These are phyloP conservation scores for Scolopax bukidnonensis DNA, from an alignment of 2,797 vertebrate species.

Conservation along the genomic window DNA sequence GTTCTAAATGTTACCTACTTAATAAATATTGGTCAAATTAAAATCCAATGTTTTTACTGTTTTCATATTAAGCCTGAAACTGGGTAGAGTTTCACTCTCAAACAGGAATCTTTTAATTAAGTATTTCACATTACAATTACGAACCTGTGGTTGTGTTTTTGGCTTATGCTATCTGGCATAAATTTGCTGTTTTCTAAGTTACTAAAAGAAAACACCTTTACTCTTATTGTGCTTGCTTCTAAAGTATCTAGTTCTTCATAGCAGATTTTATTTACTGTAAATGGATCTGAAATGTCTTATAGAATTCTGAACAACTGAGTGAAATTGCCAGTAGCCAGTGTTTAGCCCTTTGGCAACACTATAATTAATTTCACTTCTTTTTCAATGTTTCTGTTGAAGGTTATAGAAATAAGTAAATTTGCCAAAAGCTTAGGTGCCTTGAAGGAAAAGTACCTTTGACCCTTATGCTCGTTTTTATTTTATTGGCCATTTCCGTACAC, in stretches of 20 bases:
- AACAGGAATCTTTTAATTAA: not conserved
- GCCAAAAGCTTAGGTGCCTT: not conserved
- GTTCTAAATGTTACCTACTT: not conserved
- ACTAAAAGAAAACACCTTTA: not conserved
- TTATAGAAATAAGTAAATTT: not conserved
- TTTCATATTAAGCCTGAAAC: not conserved
- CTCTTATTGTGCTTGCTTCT: not conserved
- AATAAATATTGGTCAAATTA: not conserved
- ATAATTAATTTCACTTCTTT: not conserved
- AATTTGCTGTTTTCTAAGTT: not conserved
- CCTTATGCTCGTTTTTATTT: not conserved
- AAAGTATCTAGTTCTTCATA: not conserved
- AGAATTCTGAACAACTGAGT: not conserved
- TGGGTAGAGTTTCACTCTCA: not conserved
- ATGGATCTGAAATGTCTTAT: not conserved
- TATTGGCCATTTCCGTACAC: not conserved
- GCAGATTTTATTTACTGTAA: not conserved
- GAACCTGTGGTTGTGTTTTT: not conserved
- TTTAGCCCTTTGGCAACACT: not conserved
- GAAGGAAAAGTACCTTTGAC: not conserved
- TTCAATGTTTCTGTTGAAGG: not conserved
- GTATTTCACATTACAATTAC: not conserved
- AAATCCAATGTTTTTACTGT: not conserved
- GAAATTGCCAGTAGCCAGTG: not conserved
- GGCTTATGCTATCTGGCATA: not conserved